These are phyloP conservation scores for Macrotrachela quadricornifera DNA, from an alignment of 1,140 invertebrate genomes.

Conservation along the genomic window DNA sequence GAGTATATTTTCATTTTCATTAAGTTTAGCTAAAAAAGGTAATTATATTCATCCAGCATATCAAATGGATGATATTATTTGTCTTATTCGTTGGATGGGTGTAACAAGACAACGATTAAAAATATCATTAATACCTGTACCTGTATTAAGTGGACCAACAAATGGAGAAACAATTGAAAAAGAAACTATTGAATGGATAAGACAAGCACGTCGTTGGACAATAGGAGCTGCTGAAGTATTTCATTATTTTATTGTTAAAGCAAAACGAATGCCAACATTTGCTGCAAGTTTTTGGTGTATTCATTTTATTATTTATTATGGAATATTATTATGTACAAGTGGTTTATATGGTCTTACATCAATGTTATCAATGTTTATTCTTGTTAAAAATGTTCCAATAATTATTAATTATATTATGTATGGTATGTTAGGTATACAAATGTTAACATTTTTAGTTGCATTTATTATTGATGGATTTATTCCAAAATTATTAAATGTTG, in stretches of 20 bases:
- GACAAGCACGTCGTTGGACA: constrained; percentile 14
- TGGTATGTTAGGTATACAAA: no score
- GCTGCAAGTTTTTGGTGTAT: constrained; percentile 12
- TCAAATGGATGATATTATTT: constrained; percentile 17
- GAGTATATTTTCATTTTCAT: constrained; percentile 13
- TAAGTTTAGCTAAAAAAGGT: constrained; percentile 13
- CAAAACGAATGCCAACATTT: constrained; percentile 9
- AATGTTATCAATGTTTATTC: no score
- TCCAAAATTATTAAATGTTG: no score
- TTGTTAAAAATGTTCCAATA: no score
- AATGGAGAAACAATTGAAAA: constrained; percentile 10
- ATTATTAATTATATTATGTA: no score
- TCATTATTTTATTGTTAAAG: constrained; percentile 16
- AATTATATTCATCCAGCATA: constrained; percentile 14
- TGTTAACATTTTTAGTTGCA: no score
- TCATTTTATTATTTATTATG: constrained; percentile 14
- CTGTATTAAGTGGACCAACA: constrained; percentile 13
- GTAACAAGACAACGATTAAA: constrained; percentile 11
- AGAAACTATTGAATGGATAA: constrained; percentile 15
- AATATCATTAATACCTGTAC: constrained; percentile 12
- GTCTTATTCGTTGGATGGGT: constrained; percentile 14
- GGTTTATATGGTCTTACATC: constrained; percentile 3
- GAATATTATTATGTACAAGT: constrained; percentile 13
- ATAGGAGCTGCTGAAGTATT: constrained; percentile 16
- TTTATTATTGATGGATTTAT: no score